Conservation (phyloP, 2,888 invertebrate species). For the Silvanus unidentatus region DNA sequence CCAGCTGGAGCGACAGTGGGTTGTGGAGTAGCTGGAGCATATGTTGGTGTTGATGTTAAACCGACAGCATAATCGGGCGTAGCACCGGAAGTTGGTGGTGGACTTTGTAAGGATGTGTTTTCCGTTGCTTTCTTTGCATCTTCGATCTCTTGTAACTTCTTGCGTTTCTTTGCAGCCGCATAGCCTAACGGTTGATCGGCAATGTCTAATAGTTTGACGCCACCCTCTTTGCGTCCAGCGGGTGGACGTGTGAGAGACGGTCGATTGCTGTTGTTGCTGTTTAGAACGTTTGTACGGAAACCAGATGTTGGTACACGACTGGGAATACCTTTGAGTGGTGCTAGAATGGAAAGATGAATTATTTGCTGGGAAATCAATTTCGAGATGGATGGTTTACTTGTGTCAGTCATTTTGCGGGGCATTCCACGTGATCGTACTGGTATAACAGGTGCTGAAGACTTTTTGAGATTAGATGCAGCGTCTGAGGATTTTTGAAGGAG, state of each 20-base stretch:
- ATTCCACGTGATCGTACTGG: slow-evolving; percentile 81
- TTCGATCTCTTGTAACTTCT: slow-evolving; percentile 70
- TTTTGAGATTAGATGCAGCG: slow-evolving; percentile 82
- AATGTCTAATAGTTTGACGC: slow-evolving; percentile 91
- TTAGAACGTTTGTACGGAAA: slow-evolving; percentile 52
- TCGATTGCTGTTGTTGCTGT: slow-evolving; percentile 47
- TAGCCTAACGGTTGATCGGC: slow-evolving; percentile 85
- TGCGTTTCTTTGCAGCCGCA: slow-evolving; percentile 80
- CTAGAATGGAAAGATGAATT: no score
- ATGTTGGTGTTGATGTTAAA: slow-evolving; percentile 54
- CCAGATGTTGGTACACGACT: slow-evolving; percentile 69
- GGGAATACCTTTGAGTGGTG: slow-evolving; percentile 88
- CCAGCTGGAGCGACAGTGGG: slow-evolving; percentile 34
- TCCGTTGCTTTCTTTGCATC: slow-evolving; percentile 60
- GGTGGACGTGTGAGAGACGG: slow-evolving; percentile 58
- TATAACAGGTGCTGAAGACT: slow-evolving; percentile 81
- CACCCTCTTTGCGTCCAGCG: slow-evolving; percentile 76
- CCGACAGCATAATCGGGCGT: slow-evolving; percentile 84
- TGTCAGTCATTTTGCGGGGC: slow-evolving; percentile 96
- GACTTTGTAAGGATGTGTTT: slow-evolving; percentile 41
- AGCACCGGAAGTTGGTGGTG: slow-evolving; percentile 32
- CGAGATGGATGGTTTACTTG: slow-evolving; percentile 57
- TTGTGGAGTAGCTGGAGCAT: slow-evolving; percentile 44
- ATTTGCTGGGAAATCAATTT: no score
- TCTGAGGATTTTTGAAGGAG: slow-evolving; percentile 87